Evolutionary conservation across 2,888 invertebrate species (phyloP).

Genomic region (Oligia fasciuncula): DNA sequence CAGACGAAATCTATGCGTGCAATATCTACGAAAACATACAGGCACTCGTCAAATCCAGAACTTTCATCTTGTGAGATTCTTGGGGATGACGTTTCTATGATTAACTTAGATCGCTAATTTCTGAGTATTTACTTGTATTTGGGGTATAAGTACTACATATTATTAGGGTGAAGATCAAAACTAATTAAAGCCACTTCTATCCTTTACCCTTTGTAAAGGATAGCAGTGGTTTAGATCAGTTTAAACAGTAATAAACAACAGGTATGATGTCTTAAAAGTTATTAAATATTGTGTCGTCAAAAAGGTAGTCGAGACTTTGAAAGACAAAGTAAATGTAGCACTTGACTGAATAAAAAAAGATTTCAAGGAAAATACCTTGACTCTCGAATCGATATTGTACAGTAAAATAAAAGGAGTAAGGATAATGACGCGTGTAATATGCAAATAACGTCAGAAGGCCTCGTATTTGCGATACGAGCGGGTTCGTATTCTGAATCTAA

Average conservation of each 20-base stretch:
- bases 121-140: neutral
- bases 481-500: constrained; percentile 60
- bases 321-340: constrained; percentile 6
- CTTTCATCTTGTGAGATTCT: neutral
- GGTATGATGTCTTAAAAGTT: neutral
- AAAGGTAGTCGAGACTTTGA: neutral
- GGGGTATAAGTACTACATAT: neutral
- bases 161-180: neutral
- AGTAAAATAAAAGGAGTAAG: constrained; percentile 44
- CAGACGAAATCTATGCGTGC: neutral
- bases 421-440: constrained; percentile 46
- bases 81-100: constrained; percentile 25
- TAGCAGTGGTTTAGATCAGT: neutral
- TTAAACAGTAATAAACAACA: neutral
- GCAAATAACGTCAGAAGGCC: constrained; percentile 50
- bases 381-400: constrained; percentile 55
- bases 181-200: neutral
- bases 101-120: constrained; percentile 2
- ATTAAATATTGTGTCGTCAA: neutral
- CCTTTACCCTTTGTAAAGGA: neutral
- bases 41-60: constrained; percentile 1
- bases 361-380: constrained; percentile 44
- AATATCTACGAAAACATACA: neutral
- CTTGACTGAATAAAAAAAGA: constrained; percentile 10
- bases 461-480: constrained; percentile 37